Base-by-base conservation (phyloP, 2,888 invertebrate genomes). In the Coenonympha glycerion region DNA sequence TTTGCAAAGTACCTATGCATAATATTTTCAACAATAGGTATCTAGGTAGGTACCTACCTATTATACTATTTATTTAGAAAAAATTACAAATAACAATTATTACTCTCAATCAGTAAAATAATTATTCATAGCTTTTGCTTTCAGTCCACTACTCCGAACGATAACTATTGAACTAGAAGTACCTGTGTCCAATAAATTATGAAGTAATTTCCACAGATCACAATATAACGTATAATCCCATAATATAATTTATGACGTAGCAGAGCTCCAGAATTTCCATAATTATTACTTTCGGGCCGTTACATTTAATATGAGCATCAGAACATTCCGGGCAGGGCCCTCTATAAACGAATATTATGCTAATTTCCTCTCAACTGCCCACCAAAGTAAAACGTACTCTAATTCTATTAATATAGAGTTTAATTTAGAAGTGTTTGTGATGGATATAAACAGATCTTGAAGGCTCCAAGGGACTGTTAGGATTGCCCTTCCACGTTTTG, bases 291-390 rank as follows among this genome's bases (percentile, higher is more conserved):
- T 47, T 48, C 52, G 44, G 50, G 18, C 54, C 48, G 49, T 58
- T 56, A 52, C 49, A 51, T 55, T 55, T 55, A 55, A 49, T 52
- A 55, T 45, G 52, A 37, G 40, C 52, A 45, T 49, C 46, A 36
- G 30, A 47, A 44, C 24, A 39, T 39, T 39, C 39, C 39, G 5
- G 6, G 45, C 46, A 57, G 51, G 47, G 53, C 36, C 47, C 52
- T 39, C 52, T 48, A 48, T 58, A 57, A 58, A 51, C 52, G 58
- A 51, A 54, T 47, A 53, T 53, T 58, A 57, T 57, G 57, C 46
- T 57, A 58, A 58, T 58, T 49, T 52, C 11, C 48, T 45, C 48
- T 40, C 39, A 11, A 16, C 21, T 9, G 9, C 9, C 9, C 9
- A 24, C 22, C n/a, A 16, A 15, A 2, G 6, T 6, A 21, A 36